These are phyloP conservation scores for Aplysia californica DNA, from an alignment of 1,140 invertebrate genomes.

Conservation along the genomic window DNA sequence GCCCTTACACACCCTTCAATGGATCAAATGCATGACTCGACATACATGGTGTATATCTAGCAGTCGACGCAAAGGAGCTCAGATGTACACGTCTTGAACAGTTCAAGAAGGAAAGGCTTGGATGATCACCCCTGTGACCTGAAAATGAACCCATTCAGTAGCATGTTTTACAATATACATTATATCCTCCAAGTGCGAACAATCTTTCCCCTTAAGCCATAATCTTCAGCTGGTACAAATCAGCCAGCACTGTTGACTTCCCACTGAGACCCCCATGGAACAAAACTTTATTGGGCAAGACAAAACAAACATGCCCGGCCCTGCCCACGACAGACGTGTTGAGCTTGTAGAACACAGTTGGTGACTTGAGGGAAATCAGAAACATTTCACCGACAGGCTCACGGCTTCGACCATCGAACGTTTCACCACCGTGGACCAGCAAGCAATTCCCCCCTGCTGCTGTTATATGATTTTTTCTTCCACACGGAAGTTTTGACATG, in stretches of 20 bases:
- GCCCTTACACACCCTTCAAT: no score
- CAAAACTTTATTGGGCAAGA: constrained; percentile 43
- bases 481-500: constrained; percentile 53
- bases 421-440: constrained; percentile 65
- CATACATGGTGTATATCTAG: no score
- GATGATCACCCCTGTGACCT: no score
- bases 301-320: constrained; percentile 57
- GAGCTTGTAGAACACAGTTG: constrained; percentile 49
- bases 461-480: constrained; percentile 57
- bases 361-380: constrained; percentile 45
- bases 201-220: no score
- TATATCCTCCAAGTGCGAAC: no score
- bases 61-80: no score
- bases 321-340: constrained; percentile 44
- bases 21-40: no score
- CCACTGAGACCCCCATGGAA: constrained; percentile 61
- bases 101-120: no score
- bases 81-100: no score
- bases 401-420: constrained; percentile 59
- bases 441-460: constrained; percentile 39
- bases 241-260: constrained; percentile 43
- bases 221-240: constrained; percentile 41
- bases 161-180: no score
- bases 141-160: no score
- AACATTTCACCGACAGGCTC: constrained; percentile 63